Evolutionary conservation across 37 sponge, comb jelly and placozoan species (phyloP), one percentile per base, ranked within the genome.

Genomic region (Chondrilla cf. caribensis): DNA sequence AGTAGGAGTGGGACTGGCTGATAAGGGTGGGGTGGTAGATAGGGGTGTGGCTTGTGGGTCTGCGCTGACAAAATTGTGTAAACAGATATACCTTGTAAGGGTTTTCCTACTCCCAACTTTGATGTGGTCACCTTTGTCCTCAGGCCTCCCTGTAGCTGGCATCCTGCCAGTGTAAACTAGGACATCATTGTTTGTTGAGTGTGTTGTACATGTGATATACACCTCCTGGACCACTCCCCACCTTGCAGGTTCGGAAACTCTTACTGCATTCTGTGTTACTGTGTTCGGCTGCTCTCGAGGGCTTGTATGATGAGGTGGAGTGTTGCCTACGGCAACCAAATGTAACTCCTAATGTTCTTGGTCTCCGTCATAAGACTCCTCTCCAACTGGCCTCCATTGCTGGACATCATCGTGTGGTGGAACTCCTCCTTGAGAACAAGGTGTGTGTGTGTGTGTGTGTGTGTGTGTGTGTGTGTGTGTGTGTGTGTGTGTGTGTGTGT

Each of bases 301-400:
- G 89, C 9, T 86, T 87, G 38, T 36, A 42, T 17, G 73, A 19
- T 9, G 91, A 90, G 81, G 86, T 90, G 60, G 37, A 65, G 25
- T 66, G 86, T 1, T 84, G 84, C 14, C 64, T 94, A 0, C 28
- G 64, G 28, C 35, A 76, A 7, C 77, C 78, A 0, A 2, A 19
- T 28, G 70, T 82, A 62, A 70, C 79, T 28, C 90, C 91, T 19
- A 94, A 90, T 83, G 94, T 77, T 9, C 38, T 77, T 1, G 91
- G 94, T 14, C 86, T 94, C 31, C 62, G 87, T 24, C 94, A 94
- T 81, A 94, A 94, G 80, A 84, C 38, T 58, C 72, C 94, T 22
- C 84, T 94, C 0, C 94, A 94, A 32, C 60, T 87, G 33, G 91
- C 94, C 22, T 41, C 86, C 25, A 62, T 84, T 6, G 39, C 29